phyloP scores from a whole-genome alignment of 1,140 invertebrate genomes.

The Hyles vespertilio region DNA sequence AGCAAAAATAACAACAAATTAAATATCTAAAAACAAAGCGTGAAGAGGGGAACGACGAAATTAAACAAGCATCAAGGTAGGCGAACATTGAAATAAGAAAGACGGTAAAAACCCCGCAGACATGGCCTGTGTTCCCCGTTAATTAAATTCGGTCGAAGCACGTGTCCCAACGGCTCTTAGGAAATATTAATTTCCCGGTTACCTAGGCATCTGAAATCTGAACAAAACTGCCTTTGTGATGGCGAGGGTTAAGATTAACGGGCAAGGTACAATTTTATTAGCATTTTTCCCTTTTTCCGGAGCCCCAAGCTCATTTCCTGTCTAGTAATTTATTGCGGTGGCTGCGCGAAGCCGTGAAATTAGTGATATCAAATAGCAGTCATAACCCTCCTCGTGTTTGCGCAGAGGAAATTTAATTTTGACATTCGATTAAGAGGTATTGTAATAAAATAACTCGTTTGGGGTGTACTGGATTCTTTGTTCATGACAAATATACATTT shows the following conservation, averaged over 20 bases:
- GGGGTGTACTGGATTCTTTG: too few species aligned
- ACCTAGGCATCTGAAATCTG: conserved; percentile 38
- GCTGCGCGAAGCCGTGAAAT: conserved; percentile 39
- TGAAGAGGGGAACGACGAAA: too few species aligned
- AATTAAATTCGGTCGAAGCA: conserved; percentile 23
- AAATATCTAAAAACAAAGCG: too few species aligned
- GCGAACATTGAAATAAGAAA: conserved; percentile 2
- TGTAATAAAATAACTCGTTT: too few species aligned
- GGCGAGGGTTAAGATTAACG: conserved; percentile 53
- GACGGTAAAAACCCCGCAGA: conserved; percentile 11
- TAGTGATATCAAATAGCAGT: conserved; percentile 48
- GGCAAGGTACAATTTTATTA: conserved; percentile 58
- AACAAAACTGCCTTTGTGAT: conserved; percentile 30
- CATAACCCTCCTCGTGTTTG: conserved; percentile 33
- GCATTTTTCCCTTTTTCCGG: conserved; percentile 55
- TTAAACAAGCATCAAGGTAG: background rate
- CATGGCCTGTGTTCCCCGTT: conserved; percentile 6
- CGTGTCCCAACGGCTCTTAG: conserved; percentile 16
- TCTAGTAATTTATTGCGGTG: conserved; percentile 48
- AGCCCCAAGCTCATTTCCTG: conserved; percentile 50
- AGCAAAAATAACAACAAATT: too few species aligned
- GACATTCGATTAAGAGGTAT: conserved; percentile 27
- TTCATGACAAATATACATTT: too few species aligned
- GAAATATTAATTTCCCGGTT: conserved; percentile 22
- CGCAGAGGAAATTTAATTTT: conserved; percentile 37